Evolutionary conservation across 1,140 invertebrate genomes (phyloP).

Genomic region (Formica exsecta): DNA sequence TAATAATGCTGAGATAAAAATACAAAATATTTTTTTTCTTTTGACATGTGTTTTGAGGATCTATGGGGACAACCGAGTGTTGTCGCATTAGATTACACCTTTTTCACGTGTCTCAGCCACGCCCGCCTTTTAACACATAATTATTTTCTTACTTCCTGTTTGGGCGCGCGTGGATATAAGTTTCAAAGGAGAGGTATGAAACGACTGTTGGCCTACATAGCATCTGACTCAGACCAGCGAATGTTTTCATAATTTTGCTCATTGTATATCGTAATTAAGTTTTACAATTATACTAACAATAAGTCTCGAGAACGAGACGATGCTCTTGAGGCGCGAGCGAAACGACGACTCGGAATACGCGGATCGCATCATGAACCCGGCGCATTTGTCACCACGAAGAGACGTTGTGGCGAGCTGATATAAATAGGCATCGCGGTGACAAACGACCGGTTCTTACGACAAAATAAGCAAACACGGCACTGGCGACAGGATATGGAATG

Average conservation of each 20-base stretch:
- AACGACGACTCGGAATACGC: conserved; percentile 68
- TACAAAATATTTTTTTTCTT: neutral
- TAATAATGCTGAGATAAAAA: neutral
- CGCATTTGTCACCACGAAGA: conserved; percentile 82
- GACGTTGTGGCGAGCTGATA: conserved; percentile 78
- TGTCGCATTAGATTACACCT: conserved; percentile 43
- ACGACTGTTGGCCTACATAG: neutral
- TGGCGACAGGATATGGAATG: conserved; percentile 37
- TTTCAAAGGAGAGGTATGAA: neutral
- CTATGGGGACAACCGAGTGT: conserved; percentile 4
- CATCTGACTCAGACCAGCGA: neutral
- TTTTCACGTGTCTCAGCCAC: conserved; percentile 15
- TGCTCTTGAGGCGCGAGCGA: neutral
- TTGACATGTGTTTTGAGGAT: neutral
- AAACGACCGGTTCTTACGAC: conserved; percentile 83
- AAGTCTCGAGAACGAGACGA: neutral
- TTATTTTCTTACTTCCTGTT: conserved; percentile 48
- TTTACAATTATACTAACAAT: neutral
- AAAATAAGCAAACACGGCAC: conserved; percentile 83
- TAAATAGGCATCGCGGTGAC: conserved; percentile 84
- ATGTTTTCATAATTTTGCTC: neutral
- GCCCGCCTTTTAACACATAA: conserved; percentile 40
- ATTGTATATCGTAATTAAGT: conserved; percentile 14
- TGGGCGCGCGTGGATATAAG: conserved; percentile 24
- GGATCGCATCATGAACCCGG: conserved; percentile 67